A percentile compares a stretch with the other conserved stretches of the same genome.
Conservation (phyloP, 2,113 vertebrate genomes). For the Pseudorectes ferrugineus region DNA sequence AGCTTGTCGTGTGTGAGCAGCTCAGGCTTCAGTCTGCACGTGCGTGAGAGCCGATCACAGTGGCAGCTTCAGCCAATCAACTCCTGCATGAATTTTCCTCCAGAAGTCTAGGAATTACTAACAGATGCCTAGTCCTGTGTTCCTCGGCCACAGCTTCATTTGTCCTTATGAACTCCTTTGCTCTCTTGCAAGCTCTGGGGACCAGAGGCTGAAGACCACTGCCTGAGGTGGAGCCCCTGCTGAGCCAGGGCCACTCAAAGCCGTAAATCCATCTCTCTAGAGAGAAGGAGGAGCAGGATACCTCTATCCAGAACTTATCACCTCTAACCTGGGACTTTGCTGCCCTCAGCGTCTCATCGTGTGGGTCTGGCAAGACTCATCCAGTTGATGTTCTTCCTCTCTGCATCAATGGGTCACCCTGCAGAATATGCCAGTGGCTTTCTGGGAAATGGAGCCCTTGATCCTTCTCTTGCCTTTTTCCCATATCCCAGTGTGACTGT, state of each 20-base stretch:
- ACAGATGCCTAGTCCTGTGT: background rate
- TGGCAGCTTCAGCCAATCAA: background rate
- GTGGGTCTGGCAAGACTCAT: background rate
- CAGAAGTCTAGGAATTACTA: background rate
- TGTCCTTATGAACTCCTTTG: background rate
- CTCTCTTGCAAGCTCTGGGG: background rate
- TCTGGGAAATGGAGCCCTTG: background rate
- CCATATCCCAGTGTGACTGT: accelerated
- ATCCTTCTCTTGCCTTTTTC: background rate
- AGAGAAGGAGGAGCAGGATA: background rate
- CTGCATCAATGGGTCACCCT: background rate
- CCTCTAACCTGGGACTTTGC: background rate
- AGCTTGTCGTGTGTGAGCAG: background rate
- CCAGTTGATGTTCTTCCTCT: background rate
- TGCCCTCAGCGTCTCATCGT: background rate
- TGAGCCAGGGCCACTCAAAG: background rate
- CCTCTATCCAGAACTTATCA: background rate
- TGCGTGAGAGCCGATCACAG: background rate
- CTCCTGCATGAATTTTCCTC: background rate
- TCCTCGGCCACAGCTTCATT: background rate
- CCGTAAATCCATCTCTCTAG: background rate
- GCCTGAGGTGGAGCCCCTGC: background rate
- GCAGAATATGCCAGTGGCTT: background rate
- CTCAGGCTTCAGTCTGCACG: background rate
- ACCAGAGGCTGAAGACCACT: background rate